Evolutionary conservation across 2,113 vertebrate genomes (phyloP).

Genomic region (Hyla sarda): DNA sequence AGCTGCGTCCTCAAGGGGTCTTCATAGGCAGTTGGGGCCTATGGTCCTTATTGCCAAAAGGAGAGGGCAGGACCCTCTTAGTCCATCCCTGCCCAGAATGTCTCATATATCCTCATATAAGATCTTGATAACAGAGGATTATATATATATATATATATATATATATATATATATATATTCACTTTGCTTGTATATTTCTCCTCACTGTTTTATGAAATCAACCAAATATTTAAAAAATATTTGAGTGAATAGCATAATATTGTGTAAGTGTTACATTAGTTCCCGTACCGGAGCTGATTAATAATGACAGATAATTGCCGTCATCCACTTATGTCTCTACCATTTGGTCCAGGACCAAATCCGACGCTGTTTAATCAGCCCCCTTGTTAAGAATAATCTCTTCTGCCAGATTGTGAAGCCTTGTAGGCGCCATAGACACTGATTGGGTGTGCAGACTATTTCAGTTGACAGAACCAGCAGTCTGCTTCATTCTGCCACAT

Average conservation of each 20-base stretch:
- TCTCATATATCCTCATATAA: too few species aligned
- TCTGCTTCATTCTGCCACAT: conserved; percentile 23
- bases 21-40: too few species aligned
- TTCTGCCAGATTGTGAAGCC: conserved; percentile 10
- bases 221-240: background rate
- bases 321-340: background rate
- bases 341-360: background rate
- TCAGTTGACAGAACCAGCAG: background rate
- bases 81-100: too few species aligned
- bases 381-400: background rate
- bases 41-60: too few species aligned
- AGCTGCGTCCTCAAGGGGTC: too few species aligned
- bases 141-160: too few species aligned
- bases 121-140: too few species aligned
- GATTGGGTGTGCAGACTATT: background rate
- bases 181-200: too few species aligned
- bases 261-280: background rate
- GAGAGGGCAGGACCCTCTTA: too few species aligned
- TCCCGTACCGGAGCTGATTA: background rate
- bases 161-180: too few species aligned
- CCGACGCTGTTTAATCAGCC: background rate
- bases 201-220: too few species aligned
- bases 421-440: background rate
- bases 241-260: background rate
- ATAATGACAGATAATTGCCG: background rate